Conservation (phyloP, 2,888 invertebrate genomes). For the Hypselothyrea guttata region DNA sequence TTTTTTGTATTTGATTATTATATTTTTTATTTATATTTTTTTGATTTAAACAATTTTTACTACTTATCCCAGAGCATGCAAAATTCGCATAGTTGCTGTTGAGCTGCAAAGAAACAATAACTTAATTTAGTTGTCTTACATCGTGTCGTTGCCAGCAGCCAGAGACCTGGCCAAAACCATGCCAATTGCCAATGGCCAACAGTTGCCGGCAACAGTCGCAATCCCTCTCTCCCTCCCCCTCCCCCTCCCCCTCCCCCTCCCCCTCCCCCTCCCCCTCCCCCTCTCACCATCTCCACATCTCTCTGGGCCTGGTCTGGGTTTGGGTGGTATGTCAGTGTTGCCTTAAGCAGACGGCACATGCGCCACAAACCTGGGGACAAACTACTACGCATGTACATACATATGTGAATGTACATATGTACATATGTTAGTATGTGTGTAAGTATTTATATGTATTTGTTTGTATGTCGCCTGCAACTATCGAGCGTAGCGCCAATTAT, state of each 20-base stretch:
- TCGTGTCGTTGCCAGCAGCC: slow-evolving; percentile 56
- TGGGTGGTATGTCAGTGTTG: slow-evolving; percentile 55
- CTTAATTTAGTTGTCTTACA: slow-evolving; percentile 77
- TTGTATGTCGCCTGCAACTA: too few species aligned
- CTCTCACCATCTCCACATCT: too few species aligned
- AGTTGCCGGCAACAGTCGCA: slow-evolving; percentile 1
- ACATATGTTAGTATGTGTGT: too few species aligned
- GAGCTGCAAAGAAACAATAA: slow-evolving; percentile 66
- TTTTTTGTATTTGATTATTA: background rate
- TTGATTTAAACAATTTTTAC: background rate
- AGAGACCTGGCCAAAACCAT: too few species aligned
- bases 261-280: too few species aligned
- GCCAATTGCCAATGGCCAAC: slow-evolving; percentile 1
- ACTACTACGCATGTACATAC: slow-evolving; percentile 46
- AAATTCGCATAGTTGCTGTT: slow-evolving; percentile 5
- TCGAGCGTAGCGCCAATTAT: slow-evolving; percentile 75
- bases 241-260: too few species aligned
- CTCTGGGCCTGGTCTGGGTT: too few species aligned
- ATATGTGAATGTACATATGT: too few species aligned
- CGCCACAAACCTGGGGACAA: background rate
- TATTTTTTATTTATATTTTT: background rate
- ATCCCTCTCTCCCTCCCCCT: too few species aligned
- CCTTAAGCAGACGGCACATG: slow-evolving; percentile 48
- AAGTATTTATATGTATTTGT: too few species aligned
- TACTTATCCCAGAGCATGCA: slow-evolving; percentile 32